phyloP scores from a whole-genome alignment of 2,113 vertebrate genomes.

The Pseudorhombus dupliciocellatus region DNA sequence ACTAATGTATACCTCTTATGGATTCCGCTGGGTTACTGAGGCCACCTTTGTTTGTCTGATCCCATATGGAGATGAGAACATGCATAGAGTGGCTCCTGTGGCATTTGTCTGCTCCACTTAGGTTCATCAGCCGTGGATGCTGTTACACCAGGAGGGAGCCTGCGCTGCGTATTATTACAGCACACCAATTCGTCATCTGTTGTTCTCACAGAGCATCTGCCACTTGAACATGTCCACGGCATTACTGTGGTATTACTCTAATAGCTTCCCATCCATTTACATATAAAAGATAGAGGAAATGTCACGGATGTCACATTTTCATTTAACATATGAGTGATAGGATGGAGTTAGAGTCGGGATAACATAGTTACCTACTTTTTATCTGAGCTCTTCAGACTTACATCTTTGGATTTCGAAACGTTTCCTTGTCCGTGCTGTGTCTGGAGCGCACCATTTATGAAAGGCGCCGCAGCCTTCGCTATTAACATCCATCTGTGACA shows the following conservation, averaged over 20 bases:
- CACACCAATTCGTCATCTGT: conserved; percentile 38
- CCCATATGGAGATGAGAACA: conserved; percentile 16
- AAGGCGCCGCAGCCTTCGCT: conserved; percentile 1
- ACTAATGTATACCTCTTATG: conserved; percentile 32
- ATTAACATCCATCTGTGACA: conserved; percentile 46
- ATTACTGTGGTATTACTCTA: conserved; percentile 34
- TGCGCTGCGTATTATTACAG: conserved; percentile 32
- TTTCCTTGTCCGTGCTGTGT: neutral
- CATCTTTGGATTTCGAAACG: conserved; percentile 4
- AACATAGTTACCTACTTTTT: conserved; percentile 8
- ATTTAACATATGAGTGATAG: neutral
- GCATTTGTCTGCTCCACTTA: conserved; percentile 35
- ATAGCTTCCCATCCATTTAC: conserved; percentile 39
- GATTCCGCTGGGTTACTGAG: conserved; percentile 21
- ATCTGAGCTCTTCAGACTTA: neutral
- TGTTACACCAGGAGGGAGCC: conserved; percentile 33
- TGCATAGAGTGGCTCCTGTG: conserved; percentile 17
- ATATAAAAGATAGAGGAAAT: conserved; percentile 15
- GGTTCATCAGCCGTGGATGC: conserved; percentile 26
- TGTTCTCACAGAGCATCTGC: conserved; percentile 21
- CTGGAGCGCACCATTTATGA: conserved; percentile 4
- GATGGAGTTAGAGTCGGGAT: neutral
- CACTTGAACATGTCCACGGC: conserved; percentile 33
- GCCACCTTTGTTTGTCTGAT: conserved; percentile 35
- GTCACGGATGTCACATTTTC: conserved; percentile 30